Percentiles rank a stretch among this genome's conserved stretches.
Evolutionary conservation across 1,140 invertebrate species (phyloP).

Genomic region (Drosophila fuyamai): DNA sequence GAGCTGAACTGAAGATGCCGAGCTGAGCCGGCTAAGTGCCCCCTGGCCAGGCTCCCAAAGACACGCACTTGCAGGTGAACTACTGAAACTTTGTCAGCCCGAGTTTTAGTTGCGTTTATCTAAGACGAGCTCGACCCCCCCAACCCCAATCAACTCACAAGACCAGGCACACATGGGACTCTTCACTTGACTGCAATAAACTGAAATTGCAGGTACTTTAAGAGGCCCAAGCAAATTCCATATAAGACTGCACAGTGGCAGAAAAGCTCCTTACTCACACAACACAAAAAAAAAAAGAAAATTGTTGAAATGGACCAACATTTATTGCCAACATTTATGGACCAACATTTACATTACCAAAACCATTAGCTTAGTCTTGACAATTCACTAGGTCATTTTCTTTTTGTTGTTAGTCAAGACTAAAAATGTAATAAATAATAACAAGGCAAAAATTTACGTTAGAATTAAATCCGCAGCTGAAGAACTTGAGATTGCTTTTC

Average conservation of each 20-base stretch:
- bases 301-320: too few relatives aligned
- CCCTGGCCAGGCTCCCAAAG: constrained; percentile 44
- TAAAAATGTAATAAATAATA: too few relatives aligned
- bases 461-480: too few relatives aligned
- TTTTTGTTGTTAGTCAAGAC: too few relatives aligned
- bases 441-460: too few relatives aligned
- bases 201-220: constrained; percentile 63
- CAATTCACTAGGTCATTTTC: too few relatives aligned
- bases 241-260: constrained; percentile 25
- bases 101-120: constrained; percentile 54
- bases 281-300: too few relatives aligned
- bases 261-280: background rate
- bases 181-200: constrained; percentile 54
- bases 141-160: background rate
- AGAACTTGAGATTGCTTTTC: too few relatives aligned
- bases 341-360: too few relatives aligned
- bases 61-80: constrained; percentile 44
- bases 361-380: too few relatives aligned
- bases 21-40: constrained; percentile 35
- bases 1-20: constrained; percentile 13
- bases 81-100: constrained; percentile 54
- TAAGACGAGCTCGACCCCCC: constrained; percentile 18
- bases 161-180: constrained; percentile 24
- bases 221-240: background rate
- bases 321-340: too few relatives aligned